These are phyloP conservation scores for Oryzias dopingdopingensis DNA, from an alignment of 2,797 vertebrate species.

Conservation along the genomic window DNA sequence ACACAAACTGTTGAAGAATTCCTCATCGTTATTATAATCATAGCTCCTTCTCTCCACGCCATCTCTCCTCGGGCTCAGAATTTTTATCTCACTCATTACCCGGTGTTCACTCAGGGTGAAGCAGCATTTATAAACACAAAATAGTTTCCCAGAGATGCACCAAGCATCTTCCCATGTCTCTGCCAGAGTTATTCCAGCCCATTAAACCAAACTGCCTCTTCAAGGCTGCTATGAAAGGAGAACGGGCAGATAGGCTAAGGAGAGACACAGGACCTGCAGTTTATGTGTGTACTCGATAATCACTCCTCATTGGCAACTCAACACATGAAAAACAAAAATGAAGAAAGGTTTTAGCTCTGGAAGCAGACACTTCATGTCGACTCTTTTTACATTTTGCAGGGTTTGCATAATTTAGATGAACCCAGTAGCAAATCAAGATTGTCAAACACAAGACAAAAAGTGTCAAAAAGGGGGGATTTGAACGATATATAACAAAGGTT, in stretches of 20 bases:
- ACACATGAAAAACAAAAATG: constrained; percentile 40
- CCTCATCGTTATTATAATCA: constrained; percentile 28
- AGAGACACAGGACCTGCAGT: constrained; percentile 27
- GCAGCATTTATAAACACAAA: constrained; percentile 60
- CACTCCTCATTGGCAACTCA: constrained; percentile 32
- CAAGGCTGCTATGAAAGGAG: constrained; percentile 31
- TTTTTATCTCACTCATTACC: constrained; percentile 52
- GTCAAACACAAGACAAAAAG: constrained; percentile 7
- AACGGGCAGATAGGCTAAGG: constrained; percentile 31
- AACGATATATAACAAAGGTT: not conserved
- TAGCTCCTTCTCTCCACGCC: constrained; percentile 16
- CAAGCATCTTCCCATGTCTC: constrained; percentile 34
- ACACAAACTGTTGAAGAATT: not conserved
- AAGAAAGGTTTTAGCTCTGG: constrained; percentile 33
- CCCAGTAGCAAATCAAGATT: constrained; percentile 14
- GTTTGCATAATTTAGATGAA: constrained; percentile 18
- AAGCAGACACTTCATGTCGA: constrained; percentile 41
- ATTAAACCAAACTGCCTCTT: constrained; percentile 53
- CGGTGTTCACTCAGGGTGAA: constrained; percentile 46
- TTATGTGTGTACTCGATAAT: constrained; percentile 39
- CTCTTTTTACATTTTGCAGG: constrained; percentile 33
- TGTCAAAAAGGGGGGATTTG: not conserved
- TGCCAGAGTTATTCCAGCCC: constrained; percentile 44
- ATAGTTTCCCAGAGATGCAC: constrained; percentile 35
- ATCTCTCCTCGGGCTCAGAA: constrained; percentile 20